Evolutionary conservation across 2,113 vertebrate species (phyloP).

Genomic region (Grantiella picta): DNA sequence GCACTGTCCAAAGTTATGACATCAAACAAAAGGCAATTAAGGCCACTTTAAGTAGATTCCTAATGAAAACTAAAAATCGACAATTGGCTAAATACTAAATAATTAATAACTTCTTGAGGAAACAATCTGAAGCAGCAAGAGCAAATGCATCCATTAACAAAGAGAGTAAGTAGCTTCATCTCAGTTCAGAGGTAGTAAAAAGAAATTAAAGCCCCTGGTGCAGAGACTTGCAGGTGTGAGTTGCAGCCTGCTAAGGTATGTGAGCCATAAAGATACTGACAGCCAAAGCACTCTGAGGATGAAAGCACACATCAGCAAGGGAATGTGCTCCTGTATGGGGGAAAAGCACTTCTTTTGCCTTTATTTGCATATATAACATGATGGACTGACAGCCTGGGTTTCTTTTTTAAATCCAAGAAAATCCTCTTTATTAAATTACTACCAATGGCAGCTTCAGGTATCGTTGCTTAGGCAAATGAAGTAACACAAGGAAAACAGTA

Average conservation of each 20-base stretch:
- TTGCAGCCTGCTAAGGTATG: background rate
- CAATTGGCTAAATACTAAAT: background rate
- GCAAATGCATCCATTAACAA: background rate
- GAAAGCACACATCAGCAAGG: conserved; percentile 3
- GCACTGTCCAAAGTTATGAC: background rate
- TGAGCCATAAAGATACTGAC: background rate
- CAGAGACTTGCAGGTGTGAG: background rate
- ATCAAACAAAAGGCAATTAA: background rate
- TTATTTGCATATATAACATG: background rate
- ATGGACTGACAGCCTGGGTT: background rate
- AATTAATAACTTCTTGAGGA: background rate
- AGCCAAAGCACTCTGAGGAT: background rate
- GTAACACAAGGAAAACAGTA: background rate
- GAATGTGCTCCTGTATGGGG: conserved; percentile 2
- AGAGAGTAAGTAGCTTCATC: background rate
- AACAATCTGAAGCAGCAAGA: background rate
- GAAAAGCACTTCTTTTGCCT: background rate
- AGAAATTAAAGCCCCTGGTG: background rate
- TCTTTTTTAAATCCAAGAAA: background rate
- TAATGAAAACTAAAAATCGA: background rate
- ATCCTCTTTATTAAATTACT: background rate
- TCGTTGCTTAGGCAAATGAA: background rate
- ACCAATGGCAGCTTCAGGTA: background rate
- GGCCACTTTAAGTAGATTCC: background rate
- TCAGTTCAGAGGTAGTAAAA: background rate